phyloP scores from a whole-genome alignment of 2,113 vertebrate species.

The Sakesphorus luctuosus region DNA sequence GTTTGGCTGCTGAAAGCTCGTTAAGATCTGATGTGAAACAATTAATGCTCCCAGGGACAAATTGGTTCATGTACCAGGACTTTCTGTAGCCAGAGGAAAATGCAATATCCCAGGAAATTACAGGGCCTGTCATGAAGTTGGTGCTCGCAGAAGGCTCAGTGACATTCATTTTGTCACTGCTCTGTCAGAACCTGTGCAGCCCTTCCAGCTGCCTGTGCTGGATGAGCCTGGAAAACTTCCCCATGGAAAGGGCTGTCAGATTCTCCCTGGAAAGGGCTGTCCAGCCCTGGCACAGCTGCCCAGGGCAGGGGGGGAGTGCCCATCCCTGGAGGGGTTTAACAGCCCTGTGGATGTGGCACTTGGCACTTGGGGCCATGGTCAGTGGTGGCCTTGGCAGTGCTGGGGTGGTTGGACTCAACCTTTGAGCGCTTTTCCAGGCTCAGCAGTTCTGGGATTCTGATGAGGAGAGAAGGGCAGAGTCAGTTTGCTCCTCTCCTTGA shows the following conservation, averaged over 20 bases:
- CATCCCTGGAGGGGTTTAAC: neutral
- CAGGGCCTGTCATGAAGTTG: neutral
- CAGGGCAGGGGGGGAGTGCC: neutral
- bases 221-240: neutral
- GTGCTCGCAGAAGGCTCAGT: rapidly evolving
- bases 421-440: neutral
- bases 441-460: neutral
- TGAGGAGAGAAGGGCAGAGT: neutral
- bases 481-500: neutral
- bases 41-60: conserved; percentile 3
- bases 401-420: neutral
- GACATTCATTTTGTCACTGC: neutral
- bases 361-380: neutral
- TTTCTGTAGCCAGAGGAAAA: neutral
- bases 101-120: neutral
- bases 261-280: no score
- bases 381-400: neutral
- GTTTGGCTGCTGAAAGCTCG: neutral
- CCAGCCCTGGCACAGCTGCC: neutral
- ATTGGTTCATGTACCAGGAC: neutral
- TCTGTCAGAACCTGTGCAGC: rapidly evolving
- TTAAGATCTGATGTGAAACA: conserved; percentile 13
- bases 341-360: neutral
- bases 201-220: neutral
- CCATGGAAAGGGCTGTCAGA: neutral